A percentile compares a stretch with the other conserved stretches of the same genome.
Conservation (phyloP, 2,797 vertebrate genomes). For the Dendrocincla tyrannina region DNA sequence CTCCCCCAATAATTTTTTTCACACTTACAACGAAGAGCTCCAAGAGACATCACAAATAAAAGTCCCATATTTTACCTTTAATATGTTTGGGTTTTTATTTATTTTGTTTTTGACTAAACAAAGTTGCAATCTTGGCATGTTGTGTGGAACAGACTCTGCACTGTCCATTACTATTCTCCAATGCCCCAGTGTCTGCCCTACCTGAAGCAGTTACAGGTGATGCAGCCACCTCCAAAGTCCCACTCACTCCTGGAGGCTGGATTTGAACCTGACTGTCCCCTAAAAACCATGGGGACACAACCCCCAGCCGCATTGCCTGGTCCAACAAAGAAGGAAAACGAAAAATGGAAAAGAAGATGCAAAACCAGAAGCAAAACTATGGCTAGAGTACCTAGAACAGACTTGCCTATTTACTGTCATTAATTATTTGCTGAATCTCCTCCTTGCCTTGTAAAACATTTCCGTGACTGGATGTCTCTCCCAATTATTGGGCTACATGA, state of each 20-base stretch:
- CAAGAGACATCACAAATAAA: constrained; percentile 18
- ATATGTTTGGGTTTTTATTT: not conserved
- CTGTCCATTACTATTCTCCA: not conserved
- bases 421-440: not conserved
- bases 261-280: not conserved
- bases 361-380: not conserved
- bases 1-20: not conserved
- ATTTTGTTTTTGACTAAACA: not conserved
- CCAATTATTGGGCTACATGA: not conserved
- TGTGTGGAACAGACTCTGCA: not conserved
- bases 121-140: constrained; percentile 33
- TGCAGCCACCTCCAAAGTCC: not conserved
- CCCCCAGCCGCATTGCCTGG: not conserved
- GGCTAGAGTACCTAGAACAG: not conserved
- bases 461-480: not conserved
- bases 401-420: not conserved
- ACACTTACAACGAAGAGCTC: constrained; percentile 4
- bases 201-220: not conserved
- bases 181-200: fast-evolving
- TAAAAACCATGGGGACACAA: fast-evolving
- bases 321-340: not conserved
- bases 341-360: not conserved
- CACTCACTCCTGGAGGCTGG: not conserved
- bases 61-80: not conserved
- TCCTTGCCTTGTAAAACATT: not conserved